A percentile compares a stretch with the other conserved stretches of the same genome.
phyloP scores from a whole-genome alignment of 2,888 invertebrate genomes.

The Nomada fucata region DNA sequence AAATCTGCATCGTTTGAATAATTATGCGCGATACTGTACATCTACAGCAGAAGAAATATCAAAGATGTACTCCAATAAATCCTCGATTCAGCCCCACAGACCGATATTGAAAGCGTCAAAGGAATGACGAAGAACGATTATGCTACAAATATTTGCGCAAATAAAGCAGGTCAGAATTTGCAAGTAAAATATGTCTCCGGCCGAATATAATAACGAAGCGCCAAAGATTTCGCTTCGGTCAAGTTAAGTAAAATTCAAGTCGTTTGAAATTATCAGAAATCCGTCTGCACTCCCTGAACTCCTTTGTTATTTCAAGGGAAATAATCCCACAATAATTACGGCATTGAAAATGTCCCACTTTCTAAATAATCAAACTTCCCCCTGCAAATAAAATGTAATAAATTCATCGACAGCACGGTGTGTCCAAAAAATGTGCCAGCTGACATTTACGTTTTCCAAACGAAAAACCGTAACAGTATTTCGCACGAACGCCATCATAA shows the following conservation, averaged over 20 bases:
- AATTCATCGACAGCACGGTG: background rate
- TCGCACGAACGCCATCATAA: slow-evolving; percentile 5
- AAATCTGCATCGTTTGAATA: too few relatives aligned
- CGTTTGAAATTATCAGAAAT: background rate
- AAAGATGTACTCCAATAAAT: background rate
- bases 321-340: too few relatives aligned
- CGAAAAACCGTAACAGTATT: background rate
- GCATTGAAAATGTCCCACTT: too few relatives aligned
- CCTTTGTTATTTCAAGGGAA: too few relatives aligned
- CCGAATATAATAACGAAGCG: background rate
- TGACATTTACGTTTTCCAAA: background rate
- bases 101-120: background rate
- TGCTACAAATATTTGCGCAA: background rate
- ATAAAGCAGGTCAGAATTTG: slow-evolving; percentile 16
- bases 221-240: background rate
- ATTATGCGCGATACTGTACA: too few relatives aligned
- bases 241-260: slow-evolving; percentile 1
- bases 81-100: background rate
- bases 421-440: background rate
- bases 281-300: background rate
- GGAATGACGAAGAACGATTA: background rate
- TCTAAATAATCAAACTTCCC: too few relatives aligned
- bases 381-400: background rate
- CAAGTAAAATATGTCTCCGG: background rate
- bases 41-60: background rate